phyloP scores from a whole-genome alignment of 2,888 invertebrate species.

The Calephelis perditalis region DNA sequence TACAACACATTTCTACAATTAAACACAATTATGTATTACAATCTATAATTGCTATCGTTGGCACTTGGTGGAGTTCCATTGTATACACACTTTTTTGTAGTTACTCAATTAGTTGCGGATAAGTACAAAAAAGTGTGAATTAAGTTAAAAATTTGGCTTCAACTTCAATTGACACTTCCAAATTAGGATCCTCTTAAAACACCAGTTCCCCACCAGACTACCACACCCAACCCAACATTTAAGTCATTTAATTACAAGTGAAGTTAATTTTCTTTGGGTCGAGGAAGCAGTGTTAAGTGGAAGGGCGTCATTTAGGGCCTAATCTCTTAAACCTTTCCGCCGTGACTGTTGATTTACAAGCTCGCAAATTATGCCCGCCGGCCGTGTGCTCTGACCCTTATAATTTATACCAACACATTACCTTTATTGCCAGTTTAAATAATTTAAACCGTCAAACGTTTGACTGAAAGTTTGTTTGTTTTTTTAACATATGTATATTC shows the following conservation, averaged over 20 bases:
- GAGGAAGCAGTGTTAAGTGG: conserved; percentile 26
- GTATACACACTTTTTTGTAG: too few relatives aligned
- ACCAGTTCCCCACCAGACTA: not conserved
- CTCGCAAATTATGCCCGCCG: conserved; percentile 32
- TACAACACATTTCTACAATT: too few relatives aligned
- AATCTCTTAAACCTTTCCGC: conserved; percentile 28
- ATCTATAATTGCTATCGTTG: too few relatives aligned
- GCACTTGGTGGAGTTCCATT: too few relatives aligned
- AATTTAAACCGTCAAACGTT: not conserved
- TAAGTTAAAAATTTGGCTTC: too few relatives aligned
- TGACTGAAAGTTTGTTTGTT: too few relatives aligned
- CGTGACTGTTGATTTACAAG: conserved; percentile 37
- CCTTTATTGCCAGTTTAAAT: conserved; percentile 10
- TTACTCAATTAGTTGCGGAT: too few relatives aligned
- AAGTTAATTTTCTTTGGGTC: conserved; percentile 13
- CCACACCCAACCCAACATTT: not conserved
- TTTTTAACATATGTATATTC: too few relatives aligned
- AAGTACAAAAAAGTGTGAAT: too few relatives aligned
- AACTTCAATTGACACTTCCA: too few relatives aligned
- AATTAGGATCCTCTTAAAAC: not conserved
- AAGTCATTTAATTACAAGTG: conserved; percentile 12
- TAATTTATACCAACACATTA: conserved; percentile 16
- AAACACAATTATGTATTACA: too few relatives aligned
- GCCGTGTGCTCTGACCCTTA: conserved; percentile 22
- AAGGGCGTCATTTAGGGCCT: conserved; percentile 24